These are phyloP conservation scores for Hyposoter dolosus DNA, from an alignment of 2,888 invertebrate species.

Conservation along the genomic window DNA sequence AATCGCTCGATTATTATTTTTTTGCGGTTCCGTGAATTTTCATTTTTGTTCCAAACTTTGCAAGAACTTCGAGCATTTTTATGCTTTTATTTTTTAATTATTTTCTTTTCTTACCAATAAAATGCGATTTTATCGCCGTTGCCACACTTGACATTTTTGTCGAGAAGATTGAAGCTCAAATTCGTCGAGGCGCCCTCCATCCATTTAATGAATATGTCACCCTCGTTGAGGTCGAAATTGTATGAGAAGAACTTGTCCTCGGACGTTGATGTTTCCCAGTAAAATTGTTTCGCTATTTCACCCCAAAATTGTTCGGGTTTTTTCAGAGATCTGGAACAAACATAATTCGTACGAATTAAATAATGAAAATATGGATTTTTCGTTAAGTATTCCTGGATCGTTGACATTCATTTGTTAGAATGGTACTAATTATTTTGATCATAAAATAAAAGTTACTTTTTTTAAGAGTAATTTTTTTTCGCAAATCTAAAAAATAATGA, in stretches of 20 bases:
- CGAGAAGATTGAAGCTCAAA: conserved; percentile 97
- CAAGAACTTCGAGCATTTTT: neutral
- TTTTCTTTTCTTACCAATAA: conserved; percentile 92
- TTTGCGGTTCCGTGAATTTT: neutral
- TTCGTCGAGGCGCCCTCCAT: conserved; percentile 98
- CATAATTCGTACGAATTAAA: neutral
- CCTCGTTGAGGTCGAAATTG: conserved; percentile 96
- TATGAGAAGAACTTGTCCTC: conserved; percentile 93
- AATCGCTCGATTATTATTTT: neutral
- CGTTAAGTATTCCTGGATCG: neutral
- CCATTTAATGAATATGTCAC: conserved; percentile 96
- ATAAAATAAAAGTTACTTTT: too few species aligned
- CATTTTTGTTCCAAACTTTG: neutral
- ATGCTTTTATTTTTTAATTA: neutral
- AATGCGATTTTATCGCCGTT: conserved; percentile 96
- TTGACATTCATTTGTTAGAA: too few species aligned
- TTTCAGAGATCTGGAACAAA: conserved; percentile 88
- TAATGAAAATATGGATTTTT: neutral
- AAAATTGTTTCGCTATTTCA: conserved; percentile 95
- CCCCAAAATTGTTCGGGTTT: conserved; percentile 97
- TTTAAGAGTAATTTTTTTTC: too few species aligned
- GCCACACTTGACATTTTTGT: conserved; percentile 95
- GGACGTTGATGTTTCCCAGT: conserved; percentile 94
- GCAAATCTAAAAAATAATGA: too few species aligned
- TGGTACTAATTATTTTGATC: too few species aligned